Conservation (phyloP, 2,113 vertebrate genomes). For the Entelurus aequoreus region DNA sequence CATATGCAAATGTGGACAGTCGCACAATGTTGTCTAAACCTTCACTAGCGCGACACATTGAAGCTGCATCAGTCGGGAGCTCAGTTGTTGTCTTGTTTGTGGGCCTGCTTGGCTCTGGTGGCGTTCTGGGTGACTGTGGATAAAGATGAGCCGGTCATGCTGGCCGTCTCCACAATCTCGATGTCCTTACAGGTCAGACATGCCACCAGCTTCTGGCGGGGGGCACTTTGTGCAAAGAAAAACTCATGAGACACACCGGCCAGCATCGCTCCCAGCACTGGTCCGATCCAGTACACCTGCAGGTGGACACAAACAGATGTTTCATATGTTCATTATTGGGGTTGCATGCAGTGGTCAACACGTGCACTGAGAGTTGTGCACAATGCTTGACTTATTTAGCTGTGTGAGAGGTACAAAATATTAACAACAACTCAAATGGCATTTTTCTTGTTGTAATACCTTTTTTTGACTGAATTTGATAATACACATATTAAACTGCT, state of each 20-base stretch:
- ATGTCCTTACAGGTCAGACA: conserved; percentile 77
- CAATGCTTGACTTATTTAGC: too few species aligned
- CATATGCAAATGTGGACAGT: conserved; percentile 43
- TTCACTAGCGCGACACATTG: conserved; percentile 9
- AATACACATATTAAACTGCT: too few species aligned
- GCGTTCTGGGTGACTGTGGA: conserved; percentile 65
- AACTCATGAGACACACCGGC: conserved; percentile 76
- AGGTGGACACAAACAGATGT: background rate
- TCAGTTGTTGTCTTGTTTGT: conserved; percentile 65
- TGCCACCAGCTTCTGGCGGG: conserved; percentile 75
- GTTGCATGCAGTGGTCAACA: too few species aligned
- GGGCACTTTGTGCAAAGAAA: conserved; percentile 71
- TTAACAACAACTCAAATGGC: too few species aligned
- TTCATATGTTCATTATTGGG: background rate
- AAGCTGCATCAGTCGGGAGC: conserved; percentile 3
- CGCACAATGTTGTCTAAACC: conserved; percentile 8
- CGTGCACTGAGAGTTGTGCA: too few species aligned
- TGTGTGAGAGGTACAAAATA: too few species aligned
- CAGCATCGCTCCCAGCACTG: conserved; percentile 68
- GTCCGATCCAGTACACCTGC: conserved; percentile 79
- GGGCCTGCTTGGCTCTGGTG: conserved; percentile 65
- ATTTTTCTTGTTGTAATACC: too few species aligned
- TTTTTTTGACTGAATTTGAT: too few species aligned
- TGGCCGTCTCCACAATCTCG: conserved; percentile 76
- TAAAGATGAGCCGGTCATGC: conserved; percentile 73